These are phyloP conservation scores for Ambastaia sidthimunki DNA, from an alignment of 2,797 vertebrate genomes.

Conservation along the genomic window DNA sequence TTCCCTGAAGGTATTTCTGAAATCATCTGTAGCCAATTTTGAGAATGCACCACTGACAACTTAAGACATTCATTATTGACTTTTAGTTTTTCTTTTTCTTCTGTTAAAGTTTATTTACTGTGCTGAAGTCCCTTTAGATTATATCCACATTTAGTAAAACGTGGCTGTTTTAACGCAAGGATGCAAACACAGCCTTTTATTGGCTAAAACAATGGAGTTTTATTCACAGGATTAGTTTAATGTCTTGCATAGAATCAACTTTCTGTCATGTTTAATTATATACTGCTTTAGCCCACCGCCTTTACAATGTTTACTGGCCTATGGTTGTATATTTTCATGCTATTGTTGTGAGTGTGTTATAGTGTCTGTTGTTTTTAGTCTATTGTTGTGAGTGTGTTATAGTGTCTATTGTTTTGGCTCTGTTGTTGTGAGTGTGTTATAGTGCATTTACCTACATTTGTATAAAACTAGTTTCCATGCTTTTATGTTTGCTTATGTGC, in stretches of 20 bases:
- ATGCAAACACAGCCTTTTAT: not conserved
- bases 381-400: not conserved
- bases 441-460: not conserved
- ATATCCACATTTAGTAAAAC: not conserved
- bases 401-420: too few species aligned
- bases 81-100: slow-evolving; percentile 25
- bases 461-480: not conserved
- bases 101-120: slow-evolving; percentile 41
- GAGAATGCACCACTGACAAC: not conserved
- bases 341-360: not conserved
- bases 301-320: not conserved
- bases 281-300: not conserved
- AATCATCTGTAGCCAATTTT: slow-evolving; percentile 17
- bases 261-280: slow-evolving; percentile 24
- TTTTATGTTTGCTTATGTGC: not conserved
- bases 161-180: slow-evolving; percentile 22
- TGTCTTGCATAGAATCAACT: slow-evolving; percentile 3
- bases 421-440: too few species aligned
- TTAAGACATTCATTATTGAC: slow-evolving; percentile 23
- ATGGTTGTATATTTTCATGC: not conserved
- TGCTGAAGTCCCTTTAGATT: not conserved
- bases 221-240: slow-evolving; percentile 29
- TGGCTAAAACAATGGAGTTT: slow-evolving; percentile 17
- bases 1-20: not conserved
- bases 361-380: too few species aligned